Conservation (phyloP, 2,797 vertebrate species). For the Babyrousa celebensis region DNA sequence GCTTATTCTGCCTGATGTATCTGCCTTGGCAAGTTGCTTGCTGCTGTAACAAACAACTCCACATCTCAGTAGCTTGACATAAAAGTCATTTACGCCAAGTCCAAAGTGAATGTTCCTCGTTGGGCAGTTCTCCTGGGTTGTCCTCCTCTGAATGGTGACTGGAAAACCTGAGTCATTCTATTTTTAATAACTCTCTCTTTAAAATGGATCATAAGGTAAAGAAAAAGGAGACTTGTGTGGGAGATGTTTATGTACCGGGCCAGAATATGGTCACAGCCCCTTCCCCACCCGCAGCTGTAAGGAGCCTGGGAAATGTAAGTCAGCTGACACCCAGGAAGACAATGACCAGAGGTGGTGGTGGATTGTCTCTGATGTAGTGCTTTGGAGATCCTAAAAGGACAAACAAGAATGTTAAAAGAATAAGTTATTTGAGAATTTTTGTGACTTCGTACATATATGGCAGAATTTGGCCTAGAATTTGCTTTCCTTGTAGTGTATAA, state of each 20-base stretch:
- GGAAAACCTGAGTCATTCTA: neutral
- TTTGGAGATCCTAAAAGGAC: neutral
- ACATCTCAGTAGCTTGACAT: neutral
- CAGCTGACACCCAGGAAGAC: neutral
- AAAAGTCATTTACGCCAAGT: neutral
- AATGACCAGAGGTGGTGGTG: no score
- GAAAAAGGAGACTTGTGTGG: conserved; percentile 31
- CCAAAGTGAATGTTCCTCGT: neutral
- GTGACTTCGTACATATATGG: neutral
- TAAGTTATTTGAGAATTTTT: neutral
- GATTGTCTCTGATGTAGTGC: neutral
- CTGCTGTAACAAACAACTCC: neutral
- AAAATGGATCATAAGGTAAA: neutral
- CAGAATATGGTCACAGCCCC: neutral
- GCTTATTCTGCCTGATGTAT: neutral
- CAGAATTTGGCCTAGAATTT: conserved; percentile 41
- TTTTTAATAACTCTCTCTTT: neutral
- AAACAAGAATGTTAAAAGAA: neutral
- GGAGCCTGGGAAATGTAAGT: neutral
- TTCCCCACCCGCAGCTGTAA: neutral
- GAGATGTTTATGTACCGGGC: neutral
- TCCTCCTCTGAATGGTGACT: neutral
- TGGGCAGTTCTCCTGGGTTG: neutral
- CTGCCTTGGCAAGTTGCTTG: neutral
- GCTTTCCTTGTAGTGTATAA: neutral